These are phyloP conservation scores for Drosophila gunungcola DNA, from an alignment of 1,140 invertebrate species.

Conservation along the genomic window DNA sequence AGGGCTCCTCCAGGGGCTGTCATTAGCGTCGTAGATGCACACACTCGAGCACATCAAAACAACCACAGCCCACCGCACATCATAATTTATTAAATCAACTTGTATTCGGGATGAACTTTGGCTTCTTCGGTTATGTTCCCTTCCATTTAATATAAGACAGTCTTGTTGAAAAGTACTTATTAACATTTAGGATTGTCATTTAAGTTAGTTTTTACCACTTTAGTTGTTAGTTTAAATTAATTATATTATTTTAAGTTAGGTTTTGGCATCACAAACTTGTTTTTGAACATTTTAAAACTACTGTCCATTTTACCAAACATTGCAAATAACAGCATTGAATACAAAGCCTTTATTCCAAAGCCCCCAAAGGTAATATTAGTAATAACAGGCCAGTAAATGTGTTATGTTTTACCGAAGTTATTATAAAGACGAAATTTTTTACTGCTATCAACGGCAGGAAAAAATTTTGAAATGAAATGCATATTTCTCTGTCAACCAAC, in stretches of 20 bases:
- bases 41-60: constrained; percentile 4
- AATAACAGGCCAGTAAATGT: no score
- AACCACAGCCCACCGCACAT: constrained; percentile 20
- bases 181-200: not conserved
- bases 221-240: no score
- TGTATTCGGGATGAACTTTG: not conserved
- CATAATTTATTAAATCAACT: constrained; percentile 55
- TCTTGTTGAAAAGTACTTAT: not conserved
- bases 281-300: no score
- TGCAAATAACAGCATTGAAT: no score
- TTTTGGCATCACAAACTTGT: no score
- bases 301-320: no score
- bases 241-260: no score
- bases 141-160: constrained; percentile 2
- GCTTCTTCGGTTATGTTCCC: not conserved
- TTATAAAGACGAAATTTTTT: constrained; percentile 1
- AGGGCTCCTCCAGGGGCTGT: constrained; percentile 30
- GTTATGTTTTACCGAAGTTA: no score
- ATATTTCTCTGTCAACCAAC: constrained; percentile 1
- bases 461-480: not conserved
- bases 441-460: not conserved
- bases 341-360: no score
- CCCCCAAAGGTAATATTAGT: no score
- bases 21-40: constrained; percentile 44
- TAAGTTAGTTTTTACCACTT: no score